Conservation (phyloP, 2,888 invertebrate species). For the Eledone cirrhosa region DNA sequence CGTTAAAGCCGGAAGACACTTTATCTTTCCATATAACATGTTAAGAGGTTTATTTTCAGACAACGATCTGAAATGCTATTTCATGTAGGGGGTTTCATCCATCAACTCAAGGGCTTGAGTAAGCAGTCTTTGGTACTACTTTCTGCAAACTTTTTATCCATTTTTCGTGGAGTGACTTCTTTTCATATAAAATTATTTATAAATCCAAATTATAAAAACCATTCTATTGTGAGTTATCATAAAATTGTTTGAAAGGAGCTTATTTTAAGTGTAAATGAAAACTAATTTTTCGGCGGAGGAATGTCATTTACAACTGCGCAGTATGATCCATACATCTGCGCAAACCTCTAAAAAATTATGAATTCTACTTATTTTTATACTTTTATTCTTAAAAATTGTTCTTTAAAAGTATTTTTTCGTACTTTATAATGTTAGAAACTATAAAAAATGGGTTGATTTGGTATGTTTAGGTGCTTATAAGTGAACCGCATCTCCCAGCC, state of each 20-base stretch:
- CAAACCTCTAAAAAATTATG: background rate
- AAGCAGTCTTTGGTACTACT: slow-evolving; percentile 20
- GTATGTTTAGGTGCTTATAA: background rate
- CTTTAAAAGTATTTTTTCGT: too few relatives aligned
- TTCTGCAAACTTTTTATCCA: background rate
- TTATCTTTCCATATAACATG: too few relatives aligned
- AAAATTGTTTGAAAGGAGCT: too few relatives aligned
- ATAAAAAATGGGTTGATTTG: too few relatives aligned
- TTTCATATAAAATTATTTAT: too few relatives aligned
- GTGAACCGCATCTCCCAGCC: background rate
- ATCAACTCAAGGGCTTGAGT: slow-evolving; percentile 25
- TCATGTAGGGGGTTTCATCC: slow-evolving; percentile 26
- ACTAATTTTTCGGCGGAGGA: slow-evolving; percentile 29
- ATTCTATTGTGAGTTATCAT: too few relatives aligned
- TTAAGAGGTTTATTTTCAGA: slow-evolving; percentile 9
- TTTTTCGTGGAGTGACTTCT: background rate
- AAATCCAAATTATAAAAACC: too few relatives aligned
- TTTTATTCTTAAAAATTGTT: too few relatives aligned
- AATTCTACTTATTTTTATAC: too few relatives aligned
- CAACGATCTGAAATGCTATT: background rate
- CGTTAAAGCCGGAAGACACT: too few relatives aligned
- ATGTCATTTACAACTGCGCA: slow-evolving; percentile 24
- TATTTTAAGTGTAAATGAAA: background rate
- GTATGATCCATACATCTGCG: background rate
- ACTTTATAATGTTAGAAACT: too few relatives aligned